Conservation (phyloP, 1,140 invertebrate species). For the Pogonomyrmex californicus region DNA sequence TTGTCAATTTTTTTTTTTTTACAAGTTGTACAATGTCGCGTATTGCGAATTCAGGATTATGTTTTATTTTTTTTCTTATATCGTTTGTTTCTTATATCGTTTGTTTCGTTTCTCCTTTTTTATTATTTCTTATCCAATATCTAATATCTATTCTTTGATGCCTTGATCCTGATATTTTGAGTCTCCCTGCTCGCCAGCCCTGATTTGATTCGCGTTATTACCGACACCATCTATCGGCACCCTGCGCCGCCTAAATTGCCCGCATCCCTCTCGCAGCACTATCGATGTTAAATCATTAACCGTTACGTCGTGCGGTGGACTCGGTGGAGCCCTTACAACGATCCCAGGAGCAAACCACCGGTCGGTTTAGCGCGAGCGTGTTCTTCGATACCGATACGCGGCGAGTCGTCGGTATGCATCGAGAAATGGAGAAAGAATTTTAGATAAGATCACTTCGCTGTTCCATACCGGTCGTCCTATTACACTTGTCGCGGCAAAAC, state of each 20-base stretch:
- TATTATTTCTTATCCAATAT: conserved; percentile 2
- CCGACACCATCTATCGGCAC: conserved; percentile 60
- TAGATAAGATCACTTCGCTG: conserved; percentile 66
- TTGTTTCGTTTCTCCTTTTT: background rate
- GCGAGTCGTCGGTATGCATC: conserved; percentile 53
- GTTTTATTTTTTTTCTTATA: background rate
- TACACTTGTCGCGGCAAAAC: conserved; percentile 50
- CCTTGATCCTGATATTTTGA: background rate
- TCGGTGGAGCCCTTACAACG: conserved; percentile 38
- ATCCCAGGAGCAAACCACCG: conserved; percentile 13
- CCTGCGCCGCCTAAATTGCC: conserved; percentile 54
- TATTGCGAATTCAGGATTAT: too few relatives aligned
- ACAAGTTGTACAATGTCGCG: too few relatives aligned
- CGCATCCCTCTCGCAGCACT: conserved; percentile 36
- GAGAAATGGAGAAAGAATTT: conserved; percentile 32
- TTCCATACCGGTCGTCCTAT: conserved; percentile 39
- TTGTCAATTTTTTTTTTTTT: too few relatives aligned
- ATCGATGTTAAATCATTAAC: conserved; percentile 72
- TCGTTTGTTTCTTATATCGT: background rate
- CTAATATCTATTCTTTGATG: background rate
- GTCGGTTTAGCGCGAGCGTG: conserved; percentile 45
- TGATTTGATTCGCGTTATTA: conserved; percentile 74
- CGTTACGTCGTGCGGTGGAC: conserved; percentile 60
- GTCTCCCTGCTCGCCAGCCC: background rate
- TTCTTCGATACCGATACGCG: conserved; percentile 42